Evolutionary conservation across 2,888 invertebrate genomes (phyloP), one percentile per base, ranked within the genome.

Genomic region (Sericinus montela): DNA sequence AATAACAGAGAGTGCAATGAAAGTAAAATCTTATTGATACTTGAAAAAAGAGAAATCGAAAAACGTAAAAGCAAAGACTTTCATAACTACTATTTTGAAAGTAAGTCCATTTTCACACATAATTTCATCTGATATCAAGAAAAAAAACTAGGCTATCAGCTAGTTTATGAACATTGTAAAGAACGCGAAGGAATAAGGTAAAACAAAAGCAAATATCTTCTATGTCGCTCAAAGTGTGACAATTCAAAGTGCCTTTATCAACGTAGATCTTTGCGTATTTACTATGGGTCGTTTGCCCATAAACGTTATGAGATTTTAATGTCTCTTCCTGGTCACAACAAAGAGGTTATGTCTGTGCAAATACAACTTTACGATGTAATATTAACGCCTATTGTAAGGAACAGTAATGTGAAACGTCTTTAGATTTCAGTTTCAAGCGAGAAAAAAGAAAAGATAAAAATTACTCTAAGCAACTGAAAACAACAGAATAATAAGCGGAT

Each of bases 251-350:
- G n/a, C n/a, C n/a, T n/a, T n/a, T n/a, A n/a, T n/a, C 48, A 41
- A 52, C 44, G 44, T 43, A 42, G 46, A 59, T 61, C 59, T 61
- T 59, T 56, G 53, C 53, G 49, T 45, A 63, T 63, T 66, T 57
- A 58, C 54, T 48, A 56, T 54, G 48, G 53, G 45, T 61, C 53
- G 19, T 38, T 43, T 35, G 39, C 25, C 19, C 15, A n/a, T 23
- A 11, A 15, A 28, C 39, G 14, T 46, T 68, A 61, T 62, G 51
- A 42, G 52, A 42, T 46, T 57, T 42, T 66, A 64, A 61, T 60
- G 56, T 49, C 52, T 43, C 50, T 67, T 69, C 67, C 69, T 64
- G 57, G 59, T 60, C 51, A 47, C 52, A 40, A 51, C 51, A 55
- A 57, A 53, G 48, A 32, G 28, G 55, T 54, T 39, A 51, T 51